Evolutionary conservation across 2,797 vertebrate species (phyloP), one percentile per base, ranked within the genome.

Genomic region (Sebastes kiyomatsui): DNA sequence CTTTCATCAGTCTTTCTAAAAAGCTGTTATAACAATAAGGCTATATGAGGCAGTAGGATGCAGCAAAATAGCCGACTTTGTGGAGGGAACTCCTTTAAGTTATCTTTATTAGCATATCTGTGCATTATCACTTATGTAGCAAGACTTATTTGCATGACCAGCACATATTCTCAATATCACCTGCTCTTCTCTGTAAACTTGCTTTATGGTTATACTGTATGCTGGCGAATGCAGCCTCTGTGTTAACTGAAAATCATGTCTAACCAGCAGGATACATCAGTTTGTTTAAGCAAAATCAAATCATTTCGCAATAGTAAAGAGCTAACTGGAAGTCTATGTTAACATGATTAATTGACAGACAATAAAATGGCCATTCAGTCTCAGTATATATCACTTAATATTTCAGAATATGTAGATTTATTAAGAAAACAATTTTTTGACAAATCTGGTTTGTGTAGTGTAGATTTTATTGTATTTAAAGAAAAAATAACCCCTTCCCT

Each of bases 1-100:
- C 20, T 79, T 46, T 77, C 22, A 81, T 68, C 46, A 67, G 6
- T 69, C 18, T 58, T 32, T 72, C 38, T 27, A 35, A 75, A 71
- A 28, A 67, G 69, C 65, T 79, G 30, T 49, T 49, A n/a, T 25
- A 68, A 61, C 67, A 72, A 25, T 28, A 66, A 35, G 1, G 23
- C 49, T 2, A 32, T 65, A 67, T 66, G 33, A 70, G 8, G 22
- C 67, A 56, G 69, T 27, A 46, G 62, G 27, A 64, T 46, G 28
- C 5, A 64, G 61, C 33, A 55, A 68, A 72, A 65, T 20, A 76
- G 75, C 12, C 42, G 1, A 75, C 25, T 46, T 3, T 67, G n/a
- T 32, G 18, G 6, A 20, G 16, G 33, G 28, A 55, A 20, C 7
- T 59, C 8, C 38, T 67, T 58, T 27, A 6, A 27, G 9, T 2